Conservation (phyloP, 35 echinoderm and acorn worm genomes). For the Anneissia japonica region DNA sequence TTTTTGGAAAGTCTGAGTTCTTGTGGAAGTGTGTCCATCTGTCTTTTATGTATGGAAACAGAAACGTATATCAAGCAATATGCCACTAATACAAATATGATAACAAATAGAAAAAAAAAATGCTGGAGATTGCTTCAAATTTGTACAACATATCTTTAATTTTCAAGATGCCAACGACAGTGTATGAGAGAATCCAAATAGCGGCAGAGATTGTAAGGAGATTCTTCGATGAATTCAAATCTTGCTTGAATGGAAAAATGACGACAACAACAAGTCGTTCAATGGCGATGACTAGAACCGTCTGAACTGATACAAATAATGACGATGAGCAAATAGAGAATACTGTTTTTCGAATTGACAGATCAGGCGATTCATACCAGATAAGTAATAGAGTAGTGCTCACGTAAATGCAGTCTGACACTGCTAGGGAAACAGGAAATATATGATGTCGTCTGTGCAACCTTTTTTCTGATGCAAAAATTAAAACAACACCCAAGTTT, state of each 20-base stretch:
- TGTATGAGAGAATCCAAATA: background rate
- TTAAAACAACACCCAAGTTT: background rate
- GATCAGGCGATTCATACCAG: background rate
- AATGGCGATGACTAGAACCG: background rate
- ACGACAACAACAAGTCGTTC: background rate
- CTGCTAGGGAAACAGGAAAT: background rate
- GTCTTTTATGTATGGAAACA: background rate
- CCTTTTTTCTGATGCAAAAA: background rate
- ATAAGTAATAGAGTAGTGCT: background rate
- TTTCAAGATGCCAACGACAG: background rate
- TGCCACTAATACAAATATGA: background rate
- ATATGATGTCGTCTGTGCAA: background rate
- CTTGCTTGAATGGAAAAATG: background rate
- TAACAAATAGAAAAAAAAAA: background rate
- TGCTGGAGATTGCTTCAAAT: background rate
- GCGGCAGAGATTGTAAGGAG: background rate
- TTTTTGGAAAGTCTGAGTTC: background rate
- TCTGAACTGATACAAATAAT: background rate
- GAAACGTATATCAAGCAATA: background rate
- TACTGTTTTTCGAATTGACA: background rate
- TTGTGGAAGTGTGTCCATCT: background rate
- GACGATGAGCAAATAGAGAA: background rate
- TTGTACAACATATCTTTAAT: background rate
- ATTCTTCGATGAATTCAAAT: background rate
- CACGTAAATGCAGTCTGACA: background rate